Base-by-base conservation (phyloP, 2,113 vertebrate genomes). In the Formicarius rufipectus region DNA sequence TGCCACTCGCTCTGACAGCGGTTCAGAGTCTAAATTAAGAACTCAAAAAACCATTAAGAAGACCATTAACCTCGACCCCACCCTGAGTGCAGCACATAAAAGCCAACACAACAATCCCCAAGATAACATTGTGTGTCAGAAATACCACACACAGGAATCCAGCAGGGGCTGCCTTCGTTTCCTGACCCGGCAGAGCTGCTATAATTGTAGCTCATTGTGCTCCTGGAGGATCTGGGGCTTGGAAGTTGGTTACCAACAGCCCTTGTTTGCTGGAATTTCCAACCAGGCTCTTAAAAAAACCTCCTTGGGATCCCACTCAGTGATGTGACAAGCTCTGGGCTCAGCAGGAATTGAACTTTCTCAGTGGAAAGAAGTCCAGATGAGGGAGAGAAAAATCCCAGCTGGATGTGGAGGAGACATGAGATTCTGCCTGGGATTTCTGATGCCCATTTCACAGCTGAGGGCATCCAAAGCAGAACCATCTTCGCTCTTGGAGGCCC, bases 101-200 rank as follows among this genome's bases (percentile, higher is more conserved):
- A 91, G 91, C 73, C 18, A 8, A 93, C 1, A 12, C 35, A 91
- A 93, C 90, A 92, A 93, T 63, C 50, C 71, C 84, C 87, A 33
- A 95, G 94, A 96, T 96, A 95, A 95, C 93, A 96, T 95, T 97
- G 96, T 96, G 96, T 91, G 94, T 94, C 94, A 93, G 62, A 95
- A 97, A 97, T 96, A 95, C 72, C 94, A 76, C 90, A 87, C 86
- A 84, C 94, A 87, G 91, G 89, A 95, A 87, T 28, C 77, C 68
- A 30, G 84, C 89, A 55, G 59, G 21, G 50, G 3, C 80, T 72
- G 81, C 6, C 5, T 68, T 91, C 8, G 79, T 37, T 96, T 96
- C 92, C 95, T 96, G 96, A 67, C 67, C 72, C 1, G 3, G 84
- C 81, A 77, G 77, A 80, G 84, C 94, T 86, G 87, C 95, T 94